Conservation (phyloP, 2,113 vertebrate species). For the Corythaixoides concolor region DNA sequence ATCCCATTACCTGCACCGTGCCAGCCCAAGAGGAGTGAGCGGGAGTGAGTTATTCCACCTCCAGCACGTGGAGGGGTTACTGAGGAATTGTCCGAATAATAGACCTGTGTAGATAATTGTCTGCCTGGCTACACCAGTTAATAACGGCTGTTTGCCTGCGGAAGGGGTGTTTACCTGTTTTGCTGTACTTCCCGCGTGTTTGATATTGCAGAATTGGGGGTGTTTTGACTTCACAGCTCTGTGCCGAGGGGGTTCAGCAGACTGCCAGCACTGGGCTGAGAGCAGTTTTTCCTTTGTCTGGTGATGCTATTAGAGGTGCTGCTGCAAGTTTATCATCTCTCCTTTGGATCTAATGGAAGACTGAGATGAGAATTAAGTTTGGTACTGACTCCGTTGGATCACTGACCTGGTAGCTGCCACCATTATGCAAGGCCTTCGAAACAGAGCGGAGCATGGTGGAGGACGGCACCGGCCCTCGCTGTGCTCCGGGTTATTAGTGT, state of each 20-base stretch:
- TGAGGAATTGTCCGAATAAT: not conserved
- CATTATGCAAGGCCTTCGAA: accelerated
- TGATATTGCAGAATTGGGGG: not conserved
- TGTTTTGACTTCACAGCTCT: not conserved
- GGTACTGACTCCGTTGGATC: accelerated
- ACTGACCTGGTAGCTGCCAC: not conserved
- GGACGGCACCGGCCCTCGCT: accelerated
- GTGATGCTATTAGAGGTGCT: not conserved
- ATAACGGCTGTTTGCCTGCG: not conserved
- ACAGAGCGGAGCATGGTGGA: accelerated
- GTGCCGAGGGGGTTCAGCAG: not conserved
- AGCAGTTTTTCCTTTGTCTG: not conserved
- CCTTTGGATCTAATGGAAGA: not conserved
- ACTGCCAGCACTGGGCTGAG: not conserved
- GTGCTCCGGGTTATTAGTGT: accelerated
- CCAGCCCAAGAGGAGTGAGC: not conserved
- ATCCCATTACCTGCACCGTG: not conserved
- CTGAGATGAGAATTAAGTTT: not conserved
- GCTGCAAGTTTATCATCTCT: not conserved
- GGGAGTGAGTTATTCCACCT: not conserved
- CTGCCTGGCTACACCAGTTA: not conserved
- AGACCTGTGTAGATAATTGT: not conserved
- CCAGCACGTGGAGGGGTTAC: not conserved
- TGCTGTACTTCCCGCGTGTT: accelerated
- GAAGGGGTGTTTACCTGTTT: not conserved